Percentiles rank a stretch among this genome's conserved stretches.
phyloP scores from a whole-genome alignment of 2,888 invertebrate genomes.

The Brassicogethes aeneus region DNA sequence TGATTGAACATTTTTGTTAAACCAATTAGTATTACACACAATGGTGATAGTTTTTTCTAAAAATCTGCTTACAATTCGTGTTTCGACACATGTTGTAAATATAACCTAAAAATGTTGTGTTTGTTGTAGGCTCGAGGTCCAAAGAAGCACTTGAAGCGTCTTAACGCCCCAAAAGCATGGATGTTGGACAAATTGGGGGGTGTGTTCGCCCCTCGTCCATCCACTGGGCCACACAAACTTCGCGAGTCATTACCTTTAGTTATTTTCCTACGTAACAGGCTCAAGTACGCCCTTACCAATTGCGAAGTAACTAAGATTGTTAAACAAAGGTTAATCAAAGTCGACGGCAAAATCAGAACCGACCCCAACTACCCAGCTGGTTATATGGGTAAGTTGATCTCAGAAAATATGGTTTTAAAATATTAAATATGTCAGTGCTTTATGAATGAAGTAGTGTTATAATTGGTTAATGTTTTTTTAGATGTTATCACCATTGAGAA shows the following conservation, averaged over 20 bases:
- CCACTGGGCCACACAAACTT: slow-evolving; percentile 95
- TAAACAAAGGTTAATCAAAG: slow-evolving; percentile 95
- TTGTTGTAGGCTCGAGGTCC: slow-evolving; percentile 87
- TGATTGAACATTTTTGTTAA: no score
- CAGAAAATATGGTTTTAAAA: not conserved
- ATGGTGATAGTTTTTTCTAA: no score
- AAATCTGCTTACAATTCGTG: no score
- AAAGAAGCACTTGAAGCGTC: slow-evolving; percentile 98
- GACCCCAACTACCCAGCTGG: slow-evolving; percentile 97
- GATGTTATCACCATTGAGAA: slow-evolving; percentile 98
- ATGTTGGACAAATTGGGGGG: slow-evolving; percentile 99
- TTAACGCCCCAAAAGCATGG: slow-evolving; percentile 99
- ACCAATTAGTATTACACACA: no score
- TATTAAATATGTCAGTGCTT: not conserved
- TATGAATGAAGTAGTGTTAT: not conserved
- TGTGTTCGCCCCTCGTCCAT: slow-evolving; percentile 95
- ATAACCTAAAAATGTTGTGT: not conserved
- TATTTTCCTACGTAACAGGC: slow-evolving; percentile 92
- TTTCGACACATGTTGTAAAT: not conserved
- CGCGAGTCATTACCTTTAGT: slow-evolving; percentile 94
- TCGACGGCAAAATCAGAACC: slow-evolving; percentile 96
- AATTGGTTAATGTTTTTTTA: slow-evolving; percentile 41
- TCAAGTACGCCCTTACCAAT: slow-evolving; percentile 96
- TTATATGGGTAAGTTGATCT: slow-evolving; percentile 83
- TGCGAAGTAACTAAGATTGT: slow-evolving; percentile 96